Conservation (phyloP, 2,797 vertebrate species). For the Gallirallus australis region DNA sequence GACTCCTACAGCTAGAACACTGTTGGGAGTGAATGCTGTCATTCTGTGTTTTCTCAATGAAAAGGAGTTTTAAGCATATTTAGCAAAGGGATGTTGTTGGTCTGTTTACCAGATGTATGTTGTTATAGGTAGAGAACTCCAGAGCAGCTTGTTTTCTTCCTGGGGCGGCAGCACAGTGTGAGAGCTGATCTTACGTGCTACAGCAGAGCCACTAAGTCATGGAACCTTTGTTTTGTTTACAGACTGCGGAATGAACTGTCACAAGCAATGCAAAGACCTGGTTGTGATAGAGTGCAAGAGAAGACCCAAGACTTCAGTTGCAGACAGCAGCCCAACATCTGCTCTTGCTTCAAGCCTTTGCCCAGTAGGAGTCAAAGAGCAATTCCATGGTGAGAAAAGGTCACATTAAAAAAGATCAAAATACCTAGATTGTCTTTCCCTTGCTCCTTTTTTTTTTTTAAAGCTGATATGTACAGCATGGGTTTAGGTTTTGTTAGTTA, state of each 20-base stretch:
- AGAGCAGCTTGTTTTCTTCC: not conserved
- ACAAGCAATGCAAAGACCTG: slow-evolving; percentile 95
- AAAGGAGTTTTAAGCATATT: not conserved
- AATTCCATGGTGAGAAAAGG: slow-evolving; percentile 77
- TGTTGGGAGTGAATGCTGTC: not conserved
- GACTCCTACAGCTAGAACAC: not conserved
- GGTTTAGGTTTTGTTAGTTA: not conserved
- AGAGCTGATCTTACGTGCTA: not conserved
- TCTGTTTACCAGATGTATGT: not conserved
- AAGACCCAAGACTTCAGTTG: slow-evolving; percentile 74
- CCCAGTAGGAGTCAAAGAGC: slow-evolving; percentile 83
- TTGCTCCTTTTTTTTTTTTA: not conserved
- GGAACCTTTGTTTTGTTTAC: slow-evolving; percentile 10
- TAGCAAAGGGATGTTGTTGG: not conserved
- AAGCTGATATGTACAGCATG: not conserved
- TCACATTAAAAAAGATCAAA: not conserved
- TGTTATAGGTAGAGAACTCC: not conserved
- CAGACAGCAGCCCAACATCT: slow-evolving; percentile 79
- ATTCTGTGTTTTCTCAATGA: not conserved
- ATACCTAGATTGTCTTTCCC: not conserved
- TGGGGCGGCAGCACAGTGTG: not conserved
- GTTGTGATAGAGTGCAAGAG: slow-evolving; percentile 95
- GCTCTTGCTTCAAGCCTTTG: slow-evolving; percentile 80
- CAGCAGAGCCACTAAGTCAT: not conserved
- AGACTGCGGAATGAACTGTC: slow-evolving; percentile 98